These are phyloP conservation scores for Heliconius sara DNA, from an alignment of 2,888 invertebrate genomes.

Conservation along the genomic window DNA sequence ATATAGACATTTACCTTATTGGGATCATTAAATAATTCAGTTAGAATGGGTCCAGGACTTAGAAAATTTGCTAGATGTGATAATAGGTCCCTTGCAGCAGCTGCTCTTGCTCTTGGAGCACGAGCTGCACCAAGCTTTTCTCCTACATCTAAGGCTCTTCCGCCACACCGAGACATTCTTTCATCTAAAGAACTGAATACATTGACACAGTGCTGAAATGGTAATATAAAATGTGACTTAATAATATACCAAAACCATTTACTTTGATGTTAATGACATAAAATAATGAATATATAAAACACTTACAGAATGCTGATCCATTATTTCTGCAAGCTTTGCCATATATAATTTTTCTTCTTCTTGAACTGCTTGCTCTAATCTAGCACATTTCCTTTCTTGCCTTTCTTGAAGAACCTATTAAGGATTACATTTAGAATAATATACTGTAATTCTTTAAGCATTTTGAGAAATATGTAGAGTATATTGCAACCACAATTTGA, in stretches of 20 bases:
- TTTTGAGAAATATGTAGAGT: background rate
- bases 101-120: conserved; percentile 95
- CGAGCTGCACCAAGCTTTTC: conserved; percentile 99
- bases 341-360: conserved; percentile 94
- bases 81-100: conserved; percentile 96
- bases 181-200: conserved; percentile 97
- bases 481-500: background rate
- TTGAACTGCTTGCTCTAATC: conserved; percentile 90
- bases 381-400: conserved; percentile 93
- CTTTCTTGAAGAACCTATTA: conserved; percentile 89
- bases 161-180: conserved; percentile 98
- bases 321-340: conserved; percentile 90
- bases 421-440: conserved; percentile 3
- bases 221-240: background rate
- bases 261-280: background rate
- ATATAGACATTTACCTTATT: conserved; percentile 82
- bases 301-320: conserved; percentile 92
- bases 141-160: conserved; percentile 98
- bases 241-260: background rate
- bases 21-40: conserved; percentile 94
- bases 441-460: background rate
- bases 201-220: conserved; percentile 89
- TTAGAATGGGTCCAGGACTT: conserved; percentile 91
- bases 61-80: conserved; percentile 96
- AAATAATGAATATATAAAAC: background rate